A percentile compares a stretch with the other conserved stretches of the same genome.
These are phyloP conservation scores for Brachypterus glaber DNA, from an alignment of 2,888 invertebrate genomes.

Conservation along the genomic window DNA sequence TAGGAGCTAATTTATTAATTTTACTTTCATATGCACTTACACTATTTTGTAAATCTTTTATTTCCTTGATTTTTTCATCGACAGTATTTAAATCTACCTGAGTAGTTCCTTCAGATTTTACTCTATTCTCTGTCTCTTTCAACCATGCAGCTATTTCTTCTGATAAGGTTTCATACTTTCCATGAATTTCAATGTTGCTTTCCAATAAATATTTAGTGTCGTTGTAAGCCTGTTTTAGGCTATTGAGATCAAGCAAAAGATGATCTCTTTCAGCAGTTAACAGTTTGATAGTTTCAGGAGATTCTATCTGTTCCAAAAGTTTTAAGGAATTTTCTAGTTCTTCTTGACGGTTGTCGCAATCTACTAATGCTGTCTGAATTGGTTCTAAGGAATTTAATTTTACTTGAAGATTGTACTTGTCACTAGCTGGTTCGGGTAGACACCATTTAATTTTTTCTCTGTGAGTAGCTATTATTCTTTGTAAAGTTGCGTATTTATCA, in stretches of 20 bases:
- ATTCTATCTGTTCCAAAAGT: conserved; percentile 63
- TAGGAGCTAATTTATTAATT: conserved; percentile 55
- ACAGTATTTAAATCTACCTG: conserved; percentile 61
- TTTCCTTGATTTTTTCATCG: conserved; percentile 58
- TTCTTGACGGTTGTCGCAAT: conserved; percentile 56
- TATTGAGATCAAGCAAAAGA: conserved; percentile 60
- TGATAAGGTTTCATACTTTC: conserved; percentile 66
- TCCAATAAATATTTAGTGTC: conserved; percentile 60
- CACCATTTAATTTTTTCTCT: conserved; percentile 90
- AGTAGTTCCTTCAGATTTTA: conserved; percentile 62
- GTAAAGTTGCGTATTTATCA: conserved; percentile 73
- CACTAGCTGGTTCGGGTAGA: conserved; percentile 77
- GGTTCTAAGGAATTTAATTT: conserved; percentile 74
- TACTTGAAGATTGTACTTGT: conserved; percentile 86
- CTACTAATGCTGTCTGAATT: conserved; percentile 61
- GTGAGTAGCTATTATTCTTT: conserved; percentile 68
- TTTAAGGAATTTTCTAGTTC: conserved; percentile 64
- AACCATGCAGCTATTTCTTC: conserved; percentile 69
- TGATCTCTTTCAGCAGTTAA: conserved; percentile 61
- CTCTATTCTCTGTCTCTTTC: conserved; percentile 67
- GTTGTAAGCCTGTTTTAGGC: conserved; percentile 56
- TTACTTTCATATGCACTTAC: conserved; percentile 56
- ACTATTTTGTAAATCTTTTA: conserved; percentile 52
- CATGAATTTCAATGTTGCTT: conserved; percentile 66
- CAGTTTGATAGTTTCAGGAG: conserved; percentile 56